Conservation (phyloP, 2,888 invertebrate genomes). For the Himalopsyche tibetana region DNA sequence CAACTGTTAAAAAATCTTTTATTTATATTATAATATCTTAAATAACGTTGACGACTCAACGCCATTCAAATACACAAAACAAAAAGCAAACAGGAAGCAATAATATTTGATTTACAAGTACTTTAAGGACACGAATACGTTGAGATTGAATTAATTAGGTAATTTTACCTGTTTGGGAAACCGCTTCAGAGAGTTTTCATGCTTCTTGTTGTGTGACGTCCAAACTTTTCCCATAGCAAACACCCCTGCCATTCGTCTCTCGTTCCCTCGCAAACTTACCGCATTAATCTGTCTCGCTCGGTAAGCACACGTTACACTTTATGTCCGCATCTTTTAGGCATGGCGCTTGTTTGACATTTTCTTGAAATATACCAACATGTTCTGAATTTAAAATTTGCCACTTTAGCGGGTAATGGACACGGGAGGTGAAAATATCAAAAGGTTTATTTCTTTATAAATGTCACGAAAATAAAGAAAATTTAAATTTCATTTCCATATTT, state of each 20-base stretch:
- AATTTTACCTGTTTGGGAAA: slow-evolving; percentile 15
- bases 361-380: slow-evolving; percentile 58
- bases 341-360: slow-evolving; percentile 60
- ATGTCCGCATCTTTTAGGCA: slow-evolving; percentile 11
- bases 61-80: not conserved
- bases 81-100: not conserved
- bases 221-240: slow-evolving; percentile 25
- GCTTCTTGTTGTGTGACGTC: slow-evolving; percentile 18
- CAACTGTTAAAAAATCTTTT: too few relatives aligned
- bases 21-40: too few relatives aligned
- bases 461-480: not conserved
- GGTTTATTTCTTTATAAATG: slow-evolving; percentile 26
- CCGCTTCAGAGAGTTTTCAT: slow-evolving; percentile 6
- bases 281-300: slow-evolving; percentile 53
- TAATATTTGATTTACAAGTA: not conserved
- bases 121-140: not conserved
- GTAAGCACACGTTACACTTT: slow-evolving; percentile 31
- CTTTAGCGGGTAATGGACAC: slow-evolving; percentile 50
- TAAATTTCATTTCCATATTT: too few relatives aligned
- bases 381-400: slow-evolving; percentile 57
- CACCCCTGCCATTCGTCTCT: slow-evolving; percentile 46
- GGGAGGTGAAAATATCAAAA: slow-evolving; percentile 51
- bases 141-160: slow-evolving; percentile 10
- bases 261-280: slow-evolving; percentile 46
- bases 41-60: too few relatives aligned